Conservation (phyloP, 2,113 vertebrate species). For the Dasyurus viverrinus region DNA sequence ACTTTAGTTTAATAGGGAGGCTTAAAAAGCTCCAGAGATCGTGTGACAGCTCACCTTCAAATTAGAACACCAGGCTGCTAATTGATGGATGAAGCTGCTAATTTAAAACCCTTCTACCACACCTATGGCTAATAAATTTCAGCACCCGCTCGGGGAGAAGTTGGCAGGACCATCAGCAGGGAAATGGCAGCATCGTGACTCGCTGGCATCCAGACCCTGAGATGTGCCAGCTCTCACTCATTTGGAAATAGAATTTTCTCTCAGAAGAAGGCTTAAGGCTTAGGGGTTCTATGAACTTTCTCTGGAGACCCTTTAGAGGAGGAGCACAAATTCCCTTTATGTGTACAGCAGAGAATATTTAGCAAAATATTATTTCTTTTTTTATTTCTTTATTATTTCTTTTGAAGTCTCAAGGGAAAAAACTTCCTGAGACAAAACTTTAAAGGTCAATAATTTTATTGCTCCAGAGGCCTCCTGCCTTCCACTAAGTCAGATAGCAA, state of each 20-base stretch:
- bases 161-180: constrained; percentile 9
- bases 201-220: background rate
- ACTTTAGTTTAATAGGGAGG: constrained; percentile 50
- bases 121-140: background rate
- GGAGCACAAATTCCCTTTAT: background rate
- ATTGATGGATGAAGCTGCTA: background rate
- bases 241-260: constrained; percentile 39
- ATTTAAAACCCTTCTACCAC: constrained; percentile 43
- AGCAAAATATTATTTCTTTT: no score
- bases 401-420: background rate
- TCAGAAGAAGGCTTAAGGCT: background rate
- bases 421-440: background rate
- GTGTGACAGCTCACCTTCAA: background rate
- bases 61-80: background rate
- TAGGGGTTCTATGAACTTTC: constrained; percentile 1
- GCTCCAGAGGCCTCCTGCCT: background rate
- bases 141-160: background rate
- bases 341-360: background rate
- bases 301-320: background rate
- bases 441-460: background rate
- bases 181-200: constrained; percentile 49
- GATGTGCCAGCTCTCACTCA: constrained; percentile 27
- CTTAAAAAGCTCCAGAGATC: background rate
- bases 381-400: background rate
- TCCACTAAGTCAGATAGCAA: background rate